Base-by-base conservation (phyloP, 2,888 invertebrate species). In the Mythimna pallens region DNA sequence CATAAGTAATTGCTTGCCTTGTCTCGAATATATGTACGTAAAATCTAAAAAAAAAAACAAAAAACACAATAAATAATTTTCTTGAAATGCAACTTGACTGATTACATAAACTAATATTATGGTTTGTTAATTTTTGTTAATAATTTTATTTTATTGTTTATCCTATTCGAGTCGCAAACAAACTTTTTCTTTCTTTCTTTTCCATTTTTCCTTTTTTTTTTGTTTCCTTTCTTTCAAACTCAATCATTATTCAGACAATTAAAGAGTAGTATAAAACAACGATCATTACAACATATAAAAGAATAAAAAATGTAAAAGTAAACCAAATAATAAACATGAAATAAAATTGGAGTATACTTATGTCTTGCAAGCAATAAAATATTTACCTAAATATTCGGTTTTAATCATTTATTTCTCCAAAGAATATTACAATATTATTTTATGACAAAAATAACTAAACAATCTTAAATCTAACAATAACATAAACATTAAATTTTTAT, bases 1-100 rank as follows among this genome's bases (percentile, higher is more conserved):
- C 30, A 74, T 9, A 34, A 74, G 57, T 30, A 73, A 66, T 50
- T 25, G 25, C 47, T 74, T 73, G 20, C 73, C 73, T 43, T n/a
- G 40, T 40, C 30, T 52, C 40, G 74, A 74, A 30, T 4, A 14
- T 25, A 73, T 66, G 17, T 52, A 66, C 50, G 40, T 34, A 22
- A 74, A 58, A 22, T 66, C 73, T 73, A 30, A 30, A 30, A 30
- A 25, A 25, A 25, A 1, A 30, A 30, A 30, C 2, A 30, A 30
- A 30, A 30, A 30, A 30, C 30, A 30, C 30, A 30, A 8, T 72
- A 14, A 10, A 34, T 20, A 0, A 2, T 52, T 43, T 50, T 30
- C 9, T 50, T 50, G n/a, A 22, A 50, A 25, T 22, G 0, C 25
- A 30, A 50, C 20, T 14, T 50, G n/a, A 4, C 8, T 20, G 8